Evolutionary conservation across 2,888 invertebrate genomes (phyloP).

Genomic region (Lochmaea capreae): DNA sequence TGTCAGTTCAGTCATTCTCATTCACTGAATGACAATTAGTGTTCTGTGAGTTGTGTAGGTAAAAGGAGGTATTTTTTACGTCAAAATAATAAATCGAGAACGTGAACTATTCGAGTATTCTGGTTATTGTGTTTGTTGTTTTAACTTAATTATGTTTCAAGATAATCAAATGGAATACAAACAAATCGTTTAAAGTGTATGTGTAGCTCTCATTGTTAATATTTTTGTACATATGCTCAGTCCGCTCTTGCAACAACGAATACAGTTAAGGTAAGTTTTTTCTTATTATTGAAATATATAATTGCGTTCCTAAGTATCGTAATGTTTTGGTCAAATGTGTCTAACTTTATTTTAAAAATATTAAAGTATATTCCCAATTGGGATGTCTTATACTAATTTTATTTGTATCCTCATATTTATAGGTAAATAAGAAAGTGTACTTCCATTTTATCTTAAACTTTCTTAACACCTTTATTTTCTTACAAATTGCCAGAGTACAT

Average conservation of each 20-base stretch:
- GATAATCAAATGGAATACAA: constrained; percentile 30
- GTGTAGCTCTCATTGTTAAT: constrained; percentile 38
- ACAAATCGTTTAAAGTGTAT: constrained; percentile 35
- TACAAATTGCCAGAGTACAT: too few species aligned
- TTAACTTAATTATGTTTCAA: constrained; percentile 30
- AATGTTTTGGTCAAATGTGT: background rate
- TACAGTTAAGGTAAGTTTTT: constrained; percentile 39
- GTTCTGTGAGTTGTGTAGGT: constrained; percentile 25
- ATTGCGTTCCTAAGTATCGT: background rate
- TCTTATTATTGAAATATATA: background rate
- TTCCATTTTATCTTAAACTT: too few species aligned
- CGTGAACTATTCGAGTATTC: constrained; percentile 35
- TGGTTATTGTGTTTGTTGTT: constrained; percentile 33
- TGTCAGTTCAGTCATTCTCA: background rate
- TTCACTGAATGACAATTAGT: background rate
- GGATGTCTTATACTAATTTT: too few species aligned
- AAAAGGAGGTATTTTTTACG: constrained; percentile 38
- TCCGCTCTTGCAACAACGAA: constrained; percentile 39
- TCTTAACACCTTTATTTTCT: too few species aligned
- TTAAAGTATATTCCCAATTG: too few species aligned
- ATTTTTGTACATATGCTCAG: constrained; percentile 42
- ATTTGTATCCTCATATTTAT: too few species aligned
- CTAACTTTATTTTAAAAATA: too few species aligned
- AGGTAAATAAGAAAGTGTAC: too few species aligned
- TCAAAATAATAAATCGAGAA: constrained; percentile 38